Conservation (phyloP, 2,888 invertebrate genomes). For the Cryptus armator region DNA sequence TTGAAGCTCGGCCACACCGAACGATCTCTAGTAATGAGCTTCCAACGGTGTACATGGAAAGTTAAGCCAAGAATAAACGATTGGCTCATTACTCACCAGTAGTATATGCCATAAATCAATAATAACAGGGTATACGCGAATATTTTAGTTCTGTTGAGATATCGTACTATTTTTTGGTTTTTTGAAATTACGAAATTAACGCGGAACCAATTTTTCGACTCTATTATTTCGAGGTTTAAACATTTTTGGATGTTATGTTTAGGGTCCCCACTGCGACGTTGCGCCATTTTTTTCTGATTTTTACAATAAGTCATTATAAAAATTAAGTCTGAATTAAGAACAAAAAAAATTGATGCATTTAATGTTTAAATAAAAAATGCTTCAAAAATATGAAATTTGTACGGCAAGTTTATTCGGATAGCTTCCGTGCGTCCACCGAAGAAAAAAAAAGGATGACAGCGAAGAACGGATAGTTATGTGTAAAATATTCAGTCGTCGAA, state of each 20-base stretch:
- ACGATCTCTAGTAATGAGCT: conserved; percentile 75
- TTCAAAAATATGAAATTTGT: not conserved
- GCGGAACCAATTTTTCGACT: too few species aligned
- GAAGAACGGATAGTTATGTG: conserved; percentile 51
- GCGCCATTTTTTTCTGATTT: too few species aligned
- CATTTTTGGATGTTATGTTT: too few species aligned
- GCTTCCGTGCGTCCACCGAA: not conserved
- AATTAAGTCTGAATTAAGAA: not conserved
- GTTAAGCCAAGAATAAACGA: conserved; percentile 26
- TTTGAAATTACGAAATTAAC: too few species aligned
- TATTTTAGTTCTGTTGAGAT: not conserved
- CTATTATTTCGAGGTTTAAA: too few species aligned
- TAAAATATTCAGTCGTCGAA: conserved; percentile 57
- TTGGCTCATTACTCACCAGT: not conserved
- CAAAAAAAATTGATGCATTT: not conserved
- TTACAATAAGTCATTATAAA: too few species aligned
- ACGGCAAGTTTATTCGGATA: not conserved
- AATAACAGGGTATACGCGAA: not conserved
- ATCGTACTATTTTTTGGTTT: too few species aligned
- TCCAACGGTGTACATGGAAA: conserved; percentile 32
- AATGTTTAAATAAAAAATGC: not conserved
- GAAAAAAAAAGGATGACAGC: conserved; percentile 43
- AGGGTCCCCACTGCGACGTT: too few species aligned
- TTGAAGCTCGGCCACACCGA: conserved; percentile 50
- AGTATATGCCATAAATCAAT: conserved; percentile 8